These are phyloP conservation scores for Salvelinus fontinalis DNA, from an alignment of 2,113 vertebrate species.

Conservation along the genomic window DNA sequence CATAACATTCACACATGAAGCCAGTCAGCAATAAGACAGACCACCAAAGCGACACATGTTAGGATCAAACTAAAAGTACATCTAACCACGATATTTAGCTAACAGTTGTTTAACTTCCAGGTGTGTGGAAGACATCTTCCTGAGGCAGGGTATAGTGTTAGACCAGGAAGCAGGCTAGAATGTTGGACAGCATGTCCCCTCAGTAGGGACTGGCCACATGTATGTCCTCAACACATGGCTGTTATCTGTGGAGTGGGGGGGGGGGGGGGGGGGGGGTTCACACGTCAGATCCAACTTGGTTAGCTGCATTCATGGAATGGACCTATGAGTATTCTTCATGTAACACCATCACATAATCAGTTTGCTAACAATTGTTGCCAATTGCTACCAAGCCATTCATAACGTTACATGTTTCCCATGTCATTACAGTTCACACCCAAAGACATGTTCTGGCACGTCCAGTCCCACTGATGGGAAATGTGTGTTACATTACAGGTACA, in stretches of 20 bases:
- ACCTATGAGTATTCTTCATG: background rate
- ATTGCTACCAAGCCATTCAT: background rate
- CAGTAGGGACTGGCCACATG: constrained; percentile 72
- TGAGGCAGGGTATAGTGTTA: constrained; percentile 87
- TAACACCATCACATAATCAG: background rate
- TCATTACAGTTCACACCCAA: constrained; percentile 3
- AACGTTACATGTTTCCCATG: constrained; percentile 52
- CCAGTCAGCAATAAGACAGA: too few species aligned
- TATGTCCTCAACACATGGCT: constrained; percentile 79
- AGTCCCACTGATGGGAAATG: background rate
- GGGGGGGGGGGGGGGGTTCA: background rate
- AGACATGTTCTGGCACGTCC: background rate
- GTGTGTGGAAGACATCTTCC: constrained; percentile 73
- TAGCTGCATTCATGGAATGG: too few species aligned
- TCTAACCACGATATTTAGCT: too few species aligned
- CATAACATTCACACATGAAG: too few species aligned
- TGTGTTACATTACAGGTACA: background rate
- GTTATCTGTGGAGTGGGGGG: constrained; percentile 69
- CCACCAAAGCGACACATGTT: too few species aligned
- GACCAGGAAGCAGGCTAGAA: constrained; percentile 89
- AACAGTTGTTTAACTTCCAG: constrained; percentile 79
- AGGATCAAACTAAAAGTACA: too few species aligned
- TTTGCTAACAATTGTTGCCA: background rate
- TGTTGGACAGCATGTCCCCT: constrained; percentile 66
- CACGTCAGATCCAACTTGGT: background rate